Percentiles rank a stretch among this genome's conserved stretches.
phyloP scores from a whole-genome alignment of 2,797 vertebrate genomes.

The Distichodus sexfasciatus region DNA sequence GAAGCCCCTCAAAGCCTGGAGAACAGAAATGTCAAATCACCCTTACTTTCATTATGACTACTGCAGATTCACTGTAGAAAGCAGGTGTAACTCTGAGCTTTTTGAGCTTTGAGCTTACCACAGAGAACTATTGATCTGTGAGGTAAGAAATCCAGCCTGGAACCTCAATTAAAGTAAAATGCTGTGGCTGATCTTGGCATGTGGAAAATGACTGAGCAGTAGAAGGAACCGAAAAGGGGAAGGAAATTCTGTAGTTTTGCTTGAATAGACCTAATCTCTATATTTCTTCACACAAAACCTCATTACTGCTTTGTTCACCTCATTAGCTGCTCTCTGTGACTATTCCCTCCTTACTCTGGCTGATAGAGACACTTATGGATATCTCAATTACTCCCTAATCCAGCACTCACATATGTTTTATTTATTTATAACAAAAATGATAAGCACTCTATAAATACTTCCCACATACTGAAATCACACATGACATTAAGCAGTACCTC shows the following conservation, averaged over 20 bases:
- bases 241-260: not conserved
- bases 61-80: constrained; percentile 7
- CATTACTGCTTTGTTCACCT: constrained; percentile 26
- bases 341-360: not conserved
- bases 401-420: constrained; percentile 31
- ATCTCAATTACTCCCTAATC: constrained; percentile 37
- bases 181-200: not conserved
- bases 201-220: constrained; percentile 1
- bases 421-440: constrained; percentile 19
- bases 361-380: constrained; percentile 45
- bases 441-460: constrained; percentile 3
- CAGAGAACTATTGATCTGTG: constrained; percentile 6
- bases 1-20: constrained; percentile 32
- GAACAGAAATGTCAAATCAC: too few species aligned
- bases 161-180: constrained; percentile 2
- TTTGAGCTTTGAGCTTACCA: not conserved
- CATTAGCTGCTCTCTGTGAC: constrained; percentile 38
- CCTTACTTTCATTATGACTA: not conserved
- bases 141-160: not conserved
- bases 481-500: too few species aligned
- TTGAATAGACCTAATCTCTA: not conserved
- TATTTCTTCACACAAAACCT: constrained; percentile 23
- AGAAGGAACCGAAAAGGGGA: too few species aligned
- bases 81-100: too few species aligned
- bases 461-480: too few species aligned